Evolutionary conservation across 2,113 vertebrate genomes (phyloP), one percentile per base, ranked within the genome.

Genomic region (Tetraodon nigroviridis): DNA sequence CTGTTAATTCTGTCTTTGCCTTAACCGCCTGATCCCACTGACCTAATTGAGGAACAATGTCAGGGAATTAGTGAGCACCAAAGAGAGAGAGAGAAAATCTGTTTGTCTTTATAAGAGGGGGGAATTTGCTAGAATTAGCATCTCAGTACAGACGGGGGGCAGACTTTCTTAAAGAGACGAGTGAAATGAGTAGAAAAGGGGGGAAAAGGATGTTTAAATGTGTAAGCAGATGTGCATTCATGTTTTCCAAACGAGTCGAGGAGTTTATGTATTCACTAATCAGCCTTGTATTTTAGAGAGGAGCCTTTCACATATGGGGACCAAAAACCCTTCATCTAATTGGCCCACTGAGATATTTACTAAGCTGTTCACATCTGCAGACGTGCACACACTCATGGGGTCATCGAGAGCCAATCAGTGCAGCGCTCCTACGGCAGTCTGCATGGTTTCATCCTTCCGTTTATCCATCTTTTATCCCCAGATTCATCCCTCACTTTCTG

Each of bases 401-500:
- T 69, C 74, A 78, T 32, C 64, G 12, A 67, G 52, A 74, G 68
- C 88, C 88, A 90, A 89, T 89, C 80, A 75, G 78, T 57, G 51
- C 37, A 60, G 51, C 69, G 69, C 49, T 88, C 81, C 79, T 81
- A 72, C 56, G 77, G 84, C 79, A 49, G 67, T 79, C 69, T 79
- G 69, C 78, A 84, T 81, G 84, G 76, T 67, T 69, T 65, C 79
- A 87, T 79, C 69, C 54, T 65, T 69, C 60, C 62, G 73, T 80
- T 86, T 87, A 87, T 81, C 84, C 79, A 48, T 85, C 67, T 59
- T 80, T 71, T 84, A 89, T 79, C 78, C 58, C 61, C 65, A 56
- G 71, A 79, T 84, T 87, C 86, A 88, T 86, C 86, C 79, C 40
- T 86, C 44, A 64, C 58, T 89, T 89, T 91, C 85, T 89, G 81